These are phyloP conservation scores for Oryzias celebensis DNA, from an alignment of 2,113 vertebrate species.

Conservation along the genomic window DNA sequence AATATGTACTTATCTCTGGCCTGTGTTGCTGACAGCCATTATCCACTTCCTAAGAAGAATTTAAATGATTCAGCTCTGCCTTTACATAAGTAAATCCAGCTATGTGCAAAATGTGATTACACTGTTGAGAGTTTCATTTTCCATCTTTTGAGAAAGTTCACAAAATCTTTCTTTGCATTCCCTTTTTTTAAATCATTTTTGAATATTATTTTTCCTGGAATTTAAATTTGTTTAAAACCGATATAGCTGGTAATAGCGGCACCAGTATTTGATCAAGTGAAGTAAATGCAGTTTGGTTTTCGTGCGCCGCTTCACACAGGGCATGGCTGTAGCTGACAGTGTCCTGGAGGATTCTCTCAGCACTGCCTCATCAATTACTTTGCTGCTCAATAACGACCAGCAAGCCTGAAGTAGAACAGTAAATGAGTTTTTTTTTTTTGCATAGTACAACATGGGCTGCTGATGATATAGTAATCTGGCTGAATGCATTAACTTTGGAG, in stretches of 20 bases:
- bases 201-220: background rate
- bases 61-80: background rate
- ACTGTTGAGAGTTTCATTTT: conserved; percentile 17
- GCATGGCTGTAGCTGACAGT: conserved; percentile 40
- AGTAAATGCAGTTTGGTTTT: conserved; percentile 23
- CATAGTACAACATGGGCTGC: conserved; percentile 37
- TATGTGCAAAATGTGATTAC: conserved; percentile 12
- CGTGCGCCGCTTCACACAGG: conserved; percentile 41
- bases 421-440: conserved; percentile 47
- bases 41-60: conserved; percentile 9
- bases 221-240: conserved; percentile 12
- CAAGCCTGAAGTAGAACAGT: conserved; percentile 59
- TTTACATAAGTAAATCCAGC: background rate
- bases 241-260: background rate
- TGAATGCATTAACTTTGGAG: conserved; percentile 26
- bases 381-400: conserved; percentile 59
- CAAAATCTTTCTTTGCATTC: background rate
- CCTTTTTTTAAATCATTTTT: background rate
- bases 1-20: conserved; percentile 8
- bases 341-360: conserved; percentile 53
- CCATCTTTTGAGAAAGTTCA: conserved; percentile 8
- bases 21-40: conserved; percentile 8
- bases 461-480: conserved; percentile 41
- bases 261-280: conserved; percentile 6
- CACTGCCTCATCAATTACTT: conserved; percentile 60